Evolutionary conservation across 53 echinoderm and acorn worm species (phyloP), one percentile per base, ranked within the genome.

Genomic region (Astropecten irregularis): DNA sequence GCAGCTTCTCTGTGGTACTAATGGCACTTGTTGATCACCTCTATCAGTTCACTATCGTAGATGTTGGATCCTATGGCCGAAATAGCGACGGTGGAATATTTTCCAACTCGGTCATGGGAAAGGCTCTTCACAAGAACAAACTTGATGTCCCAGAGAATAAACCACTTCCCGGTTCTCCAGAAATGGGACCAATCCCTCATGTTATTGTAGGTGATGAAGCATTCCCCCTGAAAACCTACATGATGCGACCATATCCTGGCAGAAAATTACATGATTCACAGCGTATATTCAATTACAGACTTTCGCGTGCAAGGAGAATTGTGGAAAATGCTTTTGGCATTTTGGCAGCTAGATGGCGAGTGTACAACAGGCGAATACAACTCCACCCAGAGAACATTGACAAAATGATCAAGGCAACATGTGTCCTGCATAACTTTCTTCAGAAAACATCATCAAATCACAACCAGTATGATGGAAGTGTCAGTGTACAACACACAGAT

Each of bases 311-410:
- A 15, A 40, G 76, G 26, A 13, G 86, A 14, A 73, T 76, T 7
- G 51, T 64, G 35, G 76, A 86, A 48, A 85, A 85, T 50, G 28
- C 73, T 16, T 85, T 85, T 72, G 85, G 76, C 22, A 86, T 86
- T 49, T 51, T 86, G 23, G 60, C 44, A 28, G 51, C 72, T 35
- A 42, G 53, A 51, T 66, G 49, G 62, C 49, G 66, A 48, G 48
- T 85, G 7, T 85, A 73, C 62, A 33, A 46, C 18, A 74, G 61
- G 21, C 48, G 73, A 46, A 34, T 86, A 14, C 44, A 61, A 61
- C 26, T 60, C 21, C 14, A 25, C 32, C 50, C 73, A 0, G 49
- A 74, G 15, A 73, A 72, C 37, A 27, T 72, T 1, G 61, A 54
- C n/a, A 57, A 36, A 15, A 54, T 56, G 23, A 49, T 71, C 10